Evolutionary conservation across 2,888 invertebrate genomes (phyloP).

Genomic region (Acronicta aceris): DNA sequence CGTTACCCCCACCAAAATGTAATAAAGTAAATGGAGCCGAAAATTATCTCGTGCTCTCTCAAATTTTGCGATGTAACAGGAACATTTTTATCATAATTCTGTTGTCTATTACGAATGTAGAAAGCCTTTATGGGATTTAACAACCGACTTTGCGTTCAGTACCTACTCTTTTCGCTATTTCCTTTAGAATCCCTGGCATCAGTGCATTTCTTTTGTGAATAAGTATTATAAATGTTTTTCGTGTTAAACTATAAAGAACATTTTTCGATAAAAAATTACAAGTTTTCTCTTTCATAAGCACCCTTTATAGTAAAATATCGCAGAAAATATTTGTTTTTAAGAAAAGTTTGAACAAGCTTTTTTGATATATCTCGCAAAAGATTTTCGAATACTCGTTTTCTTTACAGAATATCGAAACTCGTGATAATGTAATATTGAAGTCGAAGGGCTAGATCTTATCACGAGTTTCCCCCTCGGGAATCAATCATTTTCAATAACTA

Average conservation of each 20-base stretch:
- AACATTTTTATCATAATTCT: constrained; percentile 63
- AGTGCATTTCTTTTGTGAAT: constrained; percentile 4
- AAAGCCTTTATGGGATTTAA: constrained; percentile 29
- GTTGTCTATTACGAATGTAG: constrained; percentile 37
- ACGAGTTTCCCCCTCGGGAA: constrained; percentile 35
- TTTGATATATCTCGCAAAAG: neutral
- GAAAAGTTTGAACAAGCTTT: neutral
- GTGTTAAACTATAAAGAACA: too few species aligned
- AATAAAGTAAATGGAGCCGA: constrained; percentile 77
- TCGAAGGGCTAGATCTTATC: constrained; percentile 38
- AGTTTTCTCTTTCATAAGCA: neutral
- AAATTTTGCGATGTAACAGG: constrained; percentile 63
- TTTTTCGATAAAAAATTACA: neutral
- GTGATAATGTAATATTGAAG: constrained; percentile 36
- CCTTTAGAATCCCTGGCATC: constrained; percentile 10
- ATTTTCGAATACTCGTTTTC: constrained; percentile 20
- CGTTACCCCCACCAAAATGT: constrained; percentile 68
- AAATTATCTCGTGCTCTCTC: constrained; percentile 71
- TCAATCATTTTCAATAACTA: constrained; percentile 56
- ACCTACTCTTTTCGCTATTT: neutral
- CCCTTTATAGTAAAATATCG: neutral
- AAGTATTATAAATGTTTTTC: too few species aligned
- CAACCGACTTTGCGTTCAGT: constrained; percentile 13
- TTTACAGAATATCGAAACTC: constrained; percentile 20
- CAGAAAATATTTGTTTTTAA: neutral